These are phyloP conservation scores for Rattus rattus DNA, from an alignment of 2,113 vertebrate genomes.

Conservation along the genomic window DNA sequence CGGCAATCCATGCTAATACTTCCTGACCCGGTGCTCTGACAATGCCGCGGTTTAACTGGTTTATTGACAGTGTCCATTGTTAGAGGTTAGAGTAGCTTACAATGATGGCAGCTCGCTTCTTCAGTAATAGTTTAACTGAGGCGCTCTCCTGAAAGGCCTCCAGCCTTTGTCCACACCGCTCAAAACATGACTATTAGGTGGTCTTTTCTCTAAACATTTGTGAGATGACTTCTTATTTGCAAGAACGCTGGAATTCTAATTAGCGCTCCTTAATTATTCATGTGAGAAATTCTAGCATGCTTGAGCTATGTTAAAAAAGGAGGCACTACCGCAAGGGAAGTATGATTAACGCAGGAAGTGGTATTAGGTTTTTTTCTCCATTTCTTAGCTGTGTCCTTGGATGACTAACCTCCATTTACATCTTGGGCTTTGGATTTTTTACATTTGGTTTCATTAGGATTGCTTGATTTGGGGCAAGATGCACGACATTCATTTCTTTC, in stretches of 20 bases:
- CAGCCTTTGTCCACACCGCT: conserved; percentile 22
- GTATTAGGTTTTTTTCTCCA: neutral
- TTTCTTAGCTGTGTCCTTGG: neutral
- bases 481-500: conserved; percentile 39
- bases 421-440: too few species aligned
- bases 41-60: conserved; percentile 74
- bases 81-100: conserved; percentile 72
- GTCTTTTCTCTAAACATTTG: conserved; percentile 37
- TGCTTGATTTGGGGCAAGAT: conserved; percentile 35
- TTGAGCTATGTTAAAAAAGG: conserved; percentile 53
- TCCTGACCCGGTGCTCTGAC: conserved; percentile 64
- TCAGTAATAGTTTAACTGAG: conserved; percentile 40
- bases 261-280: conserved; percentile 51
- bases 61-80: conserved; percentile 78
- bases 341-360: conserved; percentile 27
- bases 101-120: conserved; percentile 64
- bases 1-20: conserved; percentile 64
- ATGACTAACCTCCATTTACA: conserved; percentile 27
- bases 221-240: conserved; percentile 40
- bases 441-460: conserved; percentile 53
- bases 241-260: conserved; percentile 40
- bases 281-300: conserved; percentile 4
- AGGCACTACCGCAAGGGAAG: neutral
- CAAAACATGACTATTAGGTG: conserved; percentile 34
- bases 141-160: conserved; percentile 60